A percentile compares a stretch with the other conserved stretches of the same genome.
Conservation (phyloP, 1,140 invertebrate species). For the Cyclargus thomasi region DNA sequence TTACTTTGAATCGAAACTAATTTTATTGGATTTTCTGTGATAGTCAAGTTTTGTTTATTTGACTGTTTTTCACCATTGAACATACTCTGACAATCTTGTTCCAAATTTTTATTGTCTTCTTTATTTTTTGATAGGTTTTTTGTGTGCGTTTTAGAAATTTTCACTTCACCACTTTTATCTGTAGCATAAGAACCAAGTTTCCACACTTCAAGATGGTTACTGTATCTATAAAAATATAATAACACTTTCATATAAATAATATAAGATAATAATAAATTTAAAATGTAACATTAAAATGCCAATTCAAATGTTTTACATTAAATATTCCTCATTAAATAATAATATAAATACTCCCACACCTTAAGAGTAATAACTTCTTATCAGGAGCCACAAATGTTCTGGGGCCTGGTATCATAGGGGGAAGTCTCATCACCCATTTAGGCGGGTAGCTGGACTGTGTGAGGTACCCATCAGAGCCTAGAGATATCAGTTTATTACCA, state of each 20-base stretch:
- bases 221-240: constrained; percentile 71
- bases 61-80: constrained; percentile 31
- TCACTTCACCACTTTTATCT: constrained; percentile 42
- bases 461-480: constrained; percentile 86
- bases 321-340: no score
- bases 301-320: no score
- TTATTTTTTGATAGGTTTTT: constrained; percentile 31
- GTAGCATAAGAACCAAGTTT: constrained; percentile 73
- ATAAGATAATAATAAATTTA: no score
- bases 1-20: constrained; percentile 79
- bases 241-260: no score
- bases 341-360: constrained; percentile 66
- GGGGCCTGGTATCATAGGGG: constrained; percentile 80
- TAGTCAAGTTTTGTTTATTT: constrained; percentile 43
- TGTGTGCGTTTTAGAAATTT: constrained; percentile 33
- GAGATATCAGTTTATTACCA: constrained; percentile 83
- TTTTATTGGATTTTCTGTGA: constrained; percentile 79
- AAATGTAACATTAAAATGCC: no score
- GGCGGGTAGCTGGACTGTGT: constrained; percentile 80
- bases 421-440: constrained; percentile 81
- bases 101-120: constrained; percentile 35
- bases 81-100: constrained; percentile 43
- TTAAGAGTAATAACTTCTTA: constrained; percentile 80
- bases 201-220: constrained; percentile 81
- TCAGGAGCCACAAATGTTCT: constrained; percentile 77